These are phyloP conservation scores for Barypeithes pellucidus DNA, from an alignment of 2,888 invertebrate species.

Conservation along the genomic window DNA sequence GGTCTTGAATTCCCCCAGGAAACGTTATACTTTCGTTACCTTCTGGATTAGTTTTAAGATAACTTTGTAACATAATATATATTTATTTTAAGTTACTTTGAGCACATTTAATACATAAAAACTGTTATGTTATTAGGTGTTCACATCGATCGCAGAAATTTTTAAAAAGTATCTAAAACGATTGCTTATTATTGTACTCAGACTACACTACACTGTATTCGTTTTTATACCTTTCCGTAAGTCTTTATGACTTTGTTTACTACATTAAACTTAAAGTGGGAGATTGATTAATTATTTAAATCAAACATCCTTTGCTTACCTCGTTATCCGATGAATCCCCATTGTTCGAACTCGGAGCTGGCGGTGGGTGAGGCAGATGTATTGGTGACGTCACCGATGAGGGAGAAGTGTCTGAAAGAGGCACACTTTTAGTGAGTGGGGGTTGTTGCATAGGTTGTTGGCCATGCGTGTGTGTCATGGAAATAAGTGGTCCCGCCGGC, in stretches of 20 bases:
- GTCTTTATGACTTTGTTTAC: no score
- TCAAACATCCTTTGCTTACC: constrained; percentile 58
- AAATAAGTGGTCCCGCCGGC: constrained; percentile 92
- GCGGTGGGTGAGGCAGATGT: constrained; percentile 66
- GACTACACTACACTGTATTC: no score
- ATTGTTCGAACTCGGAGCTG: constrained; percentile 65
- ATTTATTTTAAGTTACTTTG: no score
- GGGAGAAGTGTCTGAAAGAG: constrained; percentile 67
- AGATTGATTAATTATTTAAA: no score
- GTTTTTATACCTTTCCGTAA: no score
- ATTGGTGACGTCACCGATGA: constrained; percentile 74
- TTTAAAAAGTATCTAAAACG: no score
- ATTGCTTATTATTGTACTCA: no score
- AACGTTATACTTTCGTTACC: constrained; percentile 3
- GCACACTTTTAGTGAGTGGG: constrained; percentile 71
- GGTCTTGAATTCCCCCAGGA: neutral
- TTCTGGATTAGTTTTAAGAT: neutral
- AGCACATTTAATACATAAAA: no score
- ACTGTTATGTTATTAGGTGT: no score
- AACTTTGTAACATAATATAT: no score
- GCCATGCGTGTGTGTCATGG: constrained; percentile 73
- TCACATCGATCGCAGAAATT: no score
- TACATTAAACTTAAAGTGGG: no score
- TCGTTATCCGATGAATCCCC: constrained; percentile 71
- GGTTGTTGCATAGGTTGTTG: constrained; percentile 68